Conservation (phyloP, 1,140 invertebrate species). For the Drosophila kepulauana region DNA sequence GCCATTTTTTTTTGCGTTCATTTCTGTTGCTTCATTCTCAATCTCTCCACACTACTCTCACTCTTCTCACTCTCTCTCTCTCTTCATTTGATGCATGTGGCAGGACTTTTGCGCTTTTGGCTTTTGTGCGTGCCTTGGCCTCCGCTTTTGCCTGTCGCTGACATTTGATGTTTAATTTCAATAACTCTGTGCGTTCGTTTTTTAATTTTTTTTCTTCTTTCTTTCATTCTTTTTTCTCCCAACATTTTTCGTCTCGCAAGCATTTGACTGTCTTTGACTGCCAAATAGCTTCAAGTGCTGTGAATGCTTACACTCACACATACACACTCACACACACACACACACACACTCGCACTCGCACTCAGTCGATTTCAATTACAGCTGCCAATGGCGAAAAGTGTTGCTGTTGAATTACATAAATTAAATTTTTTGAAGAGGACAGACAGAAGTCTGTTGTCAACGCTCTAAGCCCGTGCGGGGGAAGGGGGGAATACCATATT, state of each 20-base stretch:
- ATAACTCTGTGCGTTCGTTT: constrained; percentile 68
- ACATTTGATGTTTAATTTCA: constrained; percentile 81
- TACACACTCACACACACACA: not conserved
- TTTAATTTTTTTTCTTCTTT: constrained; percentile 50
- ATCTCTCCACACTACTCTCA: not conserved
- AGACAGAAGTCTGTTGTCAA: constrained; percentile 24
- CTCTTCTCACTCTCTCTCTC: not conserved
- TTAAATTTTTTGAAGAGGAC: constrained; percentile 45
- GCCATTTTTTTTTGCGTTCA: constrained; percentile 48
- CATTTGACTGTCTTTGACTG: constrained; percentile 64
- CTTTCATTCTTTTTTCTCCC: constrained; percentile 2
- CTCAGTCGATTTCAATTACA: constrained; percentile 67
- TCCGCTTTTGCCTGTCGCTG: constrained; percentile 55
- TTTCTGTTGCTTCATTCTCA: not conserved
- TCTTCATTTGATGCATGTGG: constrained; percentile 47
- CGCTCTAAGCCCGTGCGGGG: not conserved
- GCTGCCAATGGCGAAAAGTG: constrained; percentile 73
- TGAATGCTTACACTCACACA: constrained; percentile 23
- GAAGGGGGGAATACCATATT: not conserved
- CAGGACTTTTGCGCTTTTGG: constrained; percentile 75
- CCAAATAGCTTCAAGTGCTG: constrained; percentile 62
- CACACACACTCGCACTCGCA: not conserved
- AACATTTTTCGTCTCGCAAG: constrained; percentile 14
- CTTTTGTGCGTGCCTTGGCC: constrained; percentile 75
- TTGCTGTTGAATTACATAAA: constrained; percentile 67